A percentile compares a stretch with the other conserved stretches of the same genome.
phyloP scores from a whole-genome alignment of 1,140 invertebrate genomes.

The Ooceraea biroi region DNA sequence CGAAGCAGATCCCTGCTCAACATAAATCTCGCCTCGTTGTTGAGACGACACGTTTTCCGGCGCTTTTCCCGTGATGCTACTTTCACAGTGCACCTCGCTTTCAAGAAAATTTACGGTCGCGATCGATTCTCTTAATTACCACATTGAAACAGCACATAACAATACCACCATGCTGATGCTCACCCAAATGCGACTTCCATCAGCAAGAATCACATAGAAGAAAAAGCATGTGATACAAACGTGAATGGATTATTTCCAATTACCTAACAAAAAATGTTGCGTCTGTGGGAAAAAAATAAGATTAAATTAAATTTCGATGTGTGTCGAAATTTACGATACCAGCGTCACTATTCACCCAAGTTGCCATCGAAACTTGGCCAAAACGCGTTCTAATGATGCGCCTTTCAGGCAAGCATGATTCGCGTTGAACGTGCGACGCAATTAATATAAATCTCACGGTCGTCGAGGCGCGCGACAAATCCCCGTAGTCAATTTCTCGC shows the following conservation, averaged over 20 bases:
- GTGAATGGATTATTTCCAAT: too few relatives aligned
- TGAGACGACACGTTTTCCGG: background rate
- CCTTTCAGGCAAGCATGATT: background rate
- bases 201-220: background rate
- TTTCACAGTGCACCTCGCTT: background rate
- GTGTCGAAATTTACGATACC: background rate
- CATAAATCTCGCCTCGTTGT: conserved; percentile 17
- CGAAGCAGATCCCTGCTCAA: conserved; percentile 48
- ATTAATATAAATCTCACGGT: conserved; percentile 55
- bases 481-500: conserved; percentile 42
- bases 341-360: background rate
- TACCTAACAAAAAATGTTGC: background rate
- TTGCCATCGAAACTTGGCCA: background rate
- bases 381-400: conserved; percentile 2
- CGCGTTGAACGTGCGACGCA: background rate
- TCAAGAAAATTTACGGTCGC: background rate
- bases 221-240: too few relatives aligned
- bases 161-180: background rate
- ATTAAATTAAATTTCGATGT: background rate
- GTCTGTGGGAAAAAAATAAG: background rate
- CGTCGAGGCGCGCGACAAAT: conserved; percentile 46
- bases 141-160: background rate
- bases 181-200: background rate
- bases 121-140: background rate
- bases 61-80: background rate